These are phyloP conservation scores for Crenuchus spilurus DNA, from an alignment of 2,797 vertebrate species.

Conservation along the genomic window DNA sequence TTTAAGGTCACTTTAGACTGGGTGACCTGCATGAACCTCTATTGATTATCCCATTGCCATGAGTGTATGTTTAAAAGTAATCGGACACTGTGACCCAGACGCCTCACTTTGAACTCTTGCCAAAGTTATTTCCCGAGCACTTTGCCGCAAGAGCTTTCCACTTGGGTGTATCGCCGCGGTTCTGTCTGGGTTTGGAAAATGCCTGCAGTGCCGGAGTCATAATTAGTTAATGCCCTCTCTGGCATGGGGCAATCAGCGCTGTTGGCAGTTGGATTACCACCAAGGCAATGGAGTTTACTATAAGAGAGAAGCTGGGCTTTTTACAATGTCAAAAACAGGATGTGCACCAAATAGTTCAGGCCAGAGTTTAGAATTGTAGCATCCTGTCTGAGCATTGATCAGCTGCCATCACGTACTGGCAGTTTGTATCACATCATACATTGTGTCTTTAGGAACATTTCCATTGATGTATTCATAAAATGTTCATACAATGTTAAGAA, in stretches of 20 bases:
- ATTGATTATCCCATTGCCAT: constrained; percentile 43
- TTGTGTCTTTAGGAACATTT: no score
- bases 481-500: no score
- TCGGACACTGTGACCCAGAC: constrained; percentile 51
- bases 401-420: no score
- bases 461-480: no score
- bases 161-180: constrained; percentile 69
- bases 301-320: background rate
- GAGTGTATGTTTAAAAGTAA: constrained; percentile 34
- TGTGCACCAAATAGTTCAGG: background rate
- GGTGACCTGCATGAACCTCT: constrained; percentile 3
- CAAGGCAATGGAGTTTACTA: background rate
- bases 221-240: constrained; percentile 68
- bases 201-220: constrained; percentile 67
- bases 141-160: constrained; percentile 57
- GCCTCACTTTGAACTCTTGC: constrained; percentile 55
- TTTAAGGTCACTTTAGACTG: constrained; percentile 19
- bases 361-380: no score
- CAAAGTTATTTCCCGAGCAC: constrained; percentile 43
- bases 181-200: constrained; percentile 70
- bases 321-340: background rate
- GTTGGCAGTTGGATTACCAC: background rate
- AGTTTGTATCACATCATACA: no score
- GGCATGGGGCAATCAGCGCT: constrained; percentile 47
- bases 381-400: no score